Base-by-base conservation (phyloP, 2,888 invertebrate genomes). In the Calliopum simillimum region DNA sequence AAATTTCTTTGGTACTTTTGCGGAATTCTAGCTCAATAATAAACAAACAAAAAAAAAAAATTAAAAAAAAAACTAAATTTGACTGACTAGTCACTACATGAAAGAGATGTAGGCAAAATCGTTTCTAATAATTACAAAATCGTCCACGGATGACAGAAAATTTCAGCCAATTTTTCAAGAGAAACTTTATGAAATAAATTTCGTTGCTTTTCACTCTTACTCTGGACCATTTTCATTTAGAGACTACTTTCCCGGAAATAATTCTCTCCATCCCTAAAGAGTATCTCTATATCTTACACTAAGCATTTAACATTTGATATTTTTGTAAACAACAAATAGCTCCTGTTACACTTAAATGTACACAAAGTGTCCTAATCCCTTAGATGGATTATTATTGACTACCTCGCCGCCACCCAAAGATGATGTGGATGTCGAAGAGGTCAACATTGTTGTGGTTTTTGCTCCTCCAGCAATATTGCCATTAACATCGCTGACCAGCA, bases 361-460 rank as follows among this genome's bases (percentile, higher is more conserved):
- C 49, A 86, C 84, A 75, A 83, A 86, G 78, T 86, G 86, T 3
- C 86, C 86, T 70, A 85, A 75, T 44, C 86, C 86, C 73, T 84
- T 83, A 43, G 85, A 79, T 12, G 86, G 86, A 76, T 86, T 82
- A 75, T 86, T 85, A 74, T 86, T 86, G 16, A 86, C 86, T 8
- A 79, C 80, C 73, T 86, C 86, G 3, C 78, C 78, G 8, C 74
- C 69, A 44, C 77, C 53, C n/a, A n/a, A n/a, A n/a, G n/a, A n/a
- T n/a, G n/a, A n/a, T n/a, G n/a, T n/a, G 8, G 33, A 4, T 33
- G 33, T 8, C 3, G 47, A 11, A 13, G 49, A n/a, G 6, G 65
- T n/a, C 14, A 49, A 71, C 0, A 63, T 66, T 33, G 66, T 61
- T 6, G 74, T n/a, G 46, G 70, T 4, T 58, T 69, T 13, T 53